Evolutionary conservation across 1,140 invertebrate species (phyloP).

Genomic region (Drosophila murphyi): DNA sequence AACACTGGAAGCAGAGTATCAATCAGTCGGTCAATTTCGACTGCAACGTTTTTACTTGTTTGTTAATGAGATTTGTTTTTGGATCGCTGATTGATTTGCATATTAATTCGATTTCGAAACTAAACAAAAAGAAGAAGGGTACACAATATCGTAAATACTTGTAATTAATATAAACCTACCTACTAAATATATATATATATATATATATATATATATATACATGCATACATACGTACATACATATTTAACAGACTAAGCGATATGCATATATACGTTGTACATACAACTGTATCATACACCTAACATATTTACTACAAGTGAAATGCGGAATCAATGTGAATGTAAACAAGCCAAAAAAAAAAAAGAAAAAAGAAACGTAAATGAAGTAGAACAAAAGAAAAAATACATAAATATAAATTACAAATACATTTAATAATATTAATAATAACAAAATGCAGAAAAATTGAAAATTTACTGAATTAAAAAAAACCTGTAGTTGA

Average conservation of each 20-base stretch:
- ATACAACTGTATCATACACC: conserved; percentile 38
- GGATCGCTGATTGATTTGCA: conserved; percentile 54
- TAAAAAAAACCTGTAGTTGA: too few relatives aligned
- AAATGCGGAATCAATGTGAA: conserved; percentile 71
- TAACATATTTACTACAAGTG: conserved; percentile 38
- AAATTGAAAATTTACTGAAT: not conserved
- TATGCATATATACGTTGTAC: not conserved
- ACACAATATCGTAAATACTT: conserved; percentile 55
- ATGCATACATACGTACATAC: not conserved
- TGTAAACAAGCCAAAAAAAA: conserved; percentile 79
- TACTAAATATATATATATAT: conserved; percentile 18
- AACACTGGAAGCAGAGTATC: not conserved
- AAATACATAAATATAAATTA: too few relatives aligned
- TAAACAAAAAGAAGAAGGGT: conserved; percentile 23
- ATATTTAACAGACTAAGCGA: not conserved
- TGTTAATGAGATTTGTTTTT: conserved; percentile 47
- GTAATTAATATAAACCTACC: conserved; percentile 48
- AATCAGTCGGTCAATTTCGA: not conserved
- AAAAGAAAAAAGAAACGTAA: conserved; percentile 50
- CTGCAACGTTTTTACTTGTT: conserved; percentile 6
- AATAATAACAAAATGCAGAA: conserved; percentile 13
- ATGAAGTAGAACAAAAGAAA: conserved; percentile 4
- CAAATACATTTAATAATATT: not conserved
- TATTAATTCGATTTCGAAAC: conserved; percentile 50
- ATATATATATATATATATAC: conserved; percentile 2